Conservation (phyloP, 2,888 invertebrate species). For the Allygus modestus region DNA sequence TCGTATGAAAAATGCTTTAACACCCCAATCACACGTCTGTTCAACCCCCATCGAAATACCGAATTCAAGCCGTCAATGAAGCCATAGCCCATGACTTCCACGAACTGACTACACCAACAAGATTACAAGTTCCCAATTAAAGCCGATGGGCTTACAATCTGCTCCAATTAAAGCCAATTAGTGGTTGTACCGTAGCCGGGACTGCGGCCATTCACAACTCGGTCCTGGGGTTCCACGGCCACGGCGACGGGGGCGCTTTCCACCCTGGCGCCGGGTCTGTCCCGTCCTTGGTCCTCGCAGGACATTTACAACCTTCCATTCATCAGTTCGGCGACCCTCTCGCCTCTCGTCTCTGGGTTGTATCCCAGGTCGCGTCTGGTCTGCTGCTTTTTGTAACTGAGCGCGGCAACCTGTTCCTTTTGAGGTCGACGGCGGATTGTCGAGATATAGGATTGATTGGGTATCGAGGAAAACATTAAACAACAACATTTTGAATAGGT, state of each 20-base stretch:
- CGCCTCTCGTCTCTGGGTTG: neutral
- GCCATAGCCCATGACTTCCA: neutral
- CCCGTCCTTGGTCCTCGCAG: conserved; percentile 4
- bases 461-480: too few species aligned
- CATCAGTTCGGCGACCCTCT: conserved; percentile 46
- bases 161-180: neutral
- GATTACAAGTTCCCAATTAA: conserved; percentile 22
- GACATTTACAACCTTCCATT: conserved; percentile 59
- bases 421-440: too few species aligned
- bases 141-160: neutral
- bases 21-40: too few species aligned
- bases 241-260: neutral
- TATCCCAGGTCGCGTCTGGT: neutral
- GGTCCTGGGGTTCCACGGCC: neutral
- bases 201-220: neutral
- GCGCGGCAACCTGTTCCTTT: neutral
- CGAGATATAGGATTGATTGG: too few species aligned
- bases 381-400: conserved; percentile 6
- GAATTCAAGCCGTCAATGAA: too few species aligned
- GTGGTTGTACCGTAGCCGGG: neutral
- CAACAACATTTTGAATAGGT: too few species aligned
- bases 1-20: too few species aligned
- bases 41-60: too few species aligned
- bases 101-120: neutral
- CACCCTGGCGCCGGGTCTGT: conserved; percentile 6